These are phyloP conservation scores for Trachurus trachurus DNA, from an alignment of 2,797 vertebrate genomes.

Conservation along the genomic window DNA sequence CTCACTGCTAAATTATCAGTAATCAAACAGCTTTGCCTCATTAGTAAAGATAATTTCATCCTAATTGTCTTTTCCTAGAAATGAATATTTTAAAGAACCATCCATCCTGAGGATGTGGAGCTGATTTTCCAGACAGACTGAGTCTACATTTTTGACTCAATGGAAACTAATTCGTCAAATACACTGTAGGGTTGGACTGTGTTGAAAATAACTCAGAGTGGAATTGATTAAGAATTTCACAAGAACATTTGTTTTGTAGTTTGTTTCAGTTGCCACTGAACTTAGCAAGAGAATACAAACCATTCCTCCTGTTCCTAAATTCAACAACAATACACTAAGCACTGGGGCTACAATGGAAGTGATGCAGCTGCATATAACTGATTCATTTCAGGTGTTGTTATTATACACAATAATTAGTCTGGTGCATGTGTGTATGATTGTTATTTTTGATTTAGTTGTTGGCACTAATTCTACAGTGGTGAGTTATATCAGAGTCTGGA, in stretches of 20 bases:
- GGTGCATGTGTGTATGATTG: background rate
- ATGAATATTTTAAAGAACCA: slow-evolving; percentile 44
- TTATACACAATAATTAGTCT: background rate
- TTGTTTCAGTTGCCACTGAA: background rate
- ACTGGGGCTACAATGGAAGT: background rate
- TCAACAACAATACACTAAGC: too few species aligned
- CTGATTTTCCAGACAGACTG: slow-evolving; percentile 30
- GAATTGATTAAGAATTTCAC: background rate
- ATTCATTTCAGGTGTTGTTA: background rate
- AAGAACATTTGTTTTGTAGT: background rate
- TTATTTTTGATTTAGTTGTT: background rate
- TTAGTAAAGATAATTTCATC: slow-evolving; percentile 41
- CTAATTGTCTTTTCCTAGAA: slow-evolving; percentile 35
- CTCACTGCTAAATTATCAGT: slow-evolving; percentile 39
- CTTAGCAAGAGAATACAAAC: background rate
- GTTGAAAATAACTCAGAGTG: background rate
- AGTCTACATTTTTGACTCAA: slow-evolving; percentile 26
- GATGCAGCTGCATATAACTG: background rate
- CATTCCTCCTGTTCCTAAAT: background rate
- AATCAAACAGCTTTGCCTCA: slow-evolving; percentile 40
- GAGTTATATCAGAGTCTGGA: background rate
- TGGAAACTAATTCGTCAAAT: slow-evolving; percentile 15
- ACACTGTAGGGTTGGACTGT: background rate
- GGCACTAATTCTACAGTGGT: background rate
- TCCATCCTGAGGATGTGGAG: slow-evolving; percentile 16